Conservation (phyloP, 2,113 vertebrate species). For the Pterocles gutturalis region DNA sequence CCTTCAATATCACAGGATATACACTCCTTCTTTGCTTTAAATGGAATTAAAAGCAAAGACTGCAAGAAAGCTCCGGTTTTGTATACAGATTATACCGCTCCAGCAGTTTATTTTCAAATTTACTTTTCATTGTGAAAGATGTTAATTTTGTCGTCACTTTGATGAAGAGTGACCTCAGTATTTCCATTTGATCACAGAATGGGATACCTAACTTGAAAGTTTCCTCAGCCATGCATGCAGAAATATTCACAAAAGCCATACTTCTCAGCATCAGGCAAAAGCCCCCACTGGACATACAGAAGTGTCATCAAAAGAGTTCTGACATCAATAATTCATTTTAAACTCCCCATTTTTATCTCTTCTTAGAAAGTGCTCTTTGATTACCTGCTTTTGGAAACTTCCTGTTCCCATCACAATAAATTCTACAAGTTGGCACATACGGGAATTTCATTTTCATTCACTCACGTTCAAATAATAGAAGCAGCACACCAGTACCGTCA, state of each 20-base stretch:
- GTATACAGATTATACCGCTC: background rate
- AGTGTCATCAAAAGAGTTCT: background rate
- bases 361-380: rapidly evolving
- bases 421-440: background rate
- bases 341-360: background rate
- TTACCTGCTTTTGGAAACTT: background rate
- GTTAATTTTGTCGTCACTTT: background rate
- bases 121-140: background rate
- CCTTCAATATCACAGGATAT: no score
- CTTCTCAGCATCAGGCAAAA: background rate
- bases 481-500: background rate
- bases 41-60: background rate
- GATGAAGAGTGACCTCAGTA: background rate
- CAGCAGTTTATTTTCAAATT: background rate
- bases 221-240: background rate
- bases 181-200: background rate
- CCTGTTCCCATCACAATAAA: background rate
- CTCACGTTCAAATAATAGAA: background rate
- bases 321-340: background rate
- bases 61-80: background rate
- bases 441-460: background rate
- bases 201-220: background rate
- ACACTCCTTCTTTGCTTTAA: background rate
- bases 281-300: rapidly evolving
- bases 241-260: background rate